Conservation (phyloP, 2,797 vertebrate genomes). For the Enteromius trimaculatus region DNA sequence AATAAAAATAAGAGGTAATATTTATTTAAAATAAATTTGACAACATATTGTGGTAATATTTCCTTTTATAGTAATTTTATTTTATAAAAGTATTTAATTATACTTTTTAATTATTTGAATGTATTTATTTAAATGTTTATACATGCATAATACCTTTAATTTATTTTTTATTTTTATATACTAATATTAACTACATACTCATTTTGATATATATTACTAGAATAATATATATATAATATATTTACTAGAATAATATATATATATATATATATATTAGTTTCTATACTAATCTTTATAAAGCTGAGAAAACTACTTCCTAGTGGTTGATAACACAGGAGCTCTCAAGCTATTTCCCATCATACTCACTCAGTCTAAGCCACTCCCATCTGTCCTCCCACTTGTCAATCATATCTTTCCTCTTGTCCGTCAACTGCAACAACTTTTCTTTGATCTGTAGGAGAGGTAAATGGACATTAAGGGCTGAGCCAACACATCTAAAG, state of each 20-base stretch:
- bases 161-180: neutral
- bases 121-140: neutral
- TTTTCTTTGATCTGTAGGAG: conserved; percentile 90
- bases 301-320: neutral
- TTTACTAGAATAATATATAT: too few species aligned
- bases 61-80: too few species aligned
- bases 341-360: neutral
- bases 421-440: conserved; percentile 92
- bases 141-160: neutral
- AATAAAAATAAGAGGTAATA: too few species aligned
- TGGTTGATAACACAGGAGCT: too few species aligned
- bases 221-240: neutral
- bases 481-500: neutral
- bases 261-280: neutral
- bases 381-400: conserved; percentile 99
- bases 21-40: too few species aligned
- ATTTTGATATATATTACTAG: neutral
- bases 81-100: too few species aligned
- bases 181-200: neutral
- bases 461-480: neutral
- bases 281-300: neutral
- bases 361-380: conserved; percentile 96
- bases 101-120: too few species aligned
- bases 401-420: conserved; percentile 99
- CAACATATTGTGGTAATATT: too few species aligned